Percentiles rank a stretch among this genome's conserved stretches.
Conservation (phyloP, 1,140 invertebrate species). For the Chlorops oryzae region DNA sequence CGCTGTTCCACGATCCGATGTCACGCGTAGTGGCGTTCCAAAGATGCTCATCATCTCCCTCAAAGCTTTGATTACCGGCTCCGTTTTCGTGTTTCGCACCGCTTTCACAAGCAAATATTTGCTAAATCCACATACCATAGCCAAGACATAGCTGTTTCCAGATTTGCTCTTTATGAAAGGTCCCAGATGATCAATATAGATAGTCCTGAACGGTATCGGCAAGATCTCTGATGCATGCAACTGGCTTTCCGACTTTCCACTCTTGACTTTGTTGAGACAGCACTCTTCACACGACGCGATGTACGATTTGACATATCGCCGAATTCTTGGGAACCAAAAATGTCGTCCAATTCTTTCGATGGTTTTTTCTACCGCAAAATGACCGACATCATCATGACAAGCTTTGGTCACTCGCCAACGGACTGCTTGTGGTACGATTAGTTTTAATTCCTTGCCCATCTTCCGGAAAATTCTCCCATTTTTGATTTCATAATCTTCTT, state of each 20-base stretch:
- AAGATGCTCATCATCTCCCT: slow-evolving; percentile 1
- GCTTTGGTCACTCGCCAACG: no score
- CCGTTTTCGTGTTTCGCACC: slow-evolving; percentile 16
- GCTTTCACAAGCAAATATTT: slow-evolving; percentile 9
- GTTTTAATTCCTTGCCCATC: no score
- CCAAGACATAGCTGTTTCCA: slow-evolving; percentile 47
- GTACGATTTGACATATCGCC: no score
- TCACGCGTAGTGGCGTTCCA: background rate
- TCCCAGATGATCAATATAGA: slow-evolving; percentile 35
- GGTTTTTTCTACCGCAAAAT: slow-evolving; percentile 3
- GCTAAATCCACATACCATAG: slow-evolving; percentile 39
- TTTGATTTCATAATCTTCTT: no score
- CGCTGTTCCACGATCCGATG: slow-evolving; percentile 18
- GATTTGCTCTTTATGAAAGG: slow-evolving; percentile 30
- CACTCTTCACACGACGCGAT: no score
- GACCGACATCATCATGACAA: background rate
- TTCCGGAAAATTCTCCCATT: no score
- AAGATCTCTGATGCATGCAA: slow-evolving; percentile 29
- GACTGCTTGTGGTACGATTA: no score
- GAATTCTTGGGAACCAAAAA: no score
- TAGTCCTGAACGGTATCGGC: slow-evolving; percentile 23
- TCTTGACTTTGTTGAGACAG: no score
- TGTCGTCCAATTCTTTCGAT: slow-evolving; percentile 13
- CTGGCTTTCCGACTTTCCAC: slow-evolving; percentile 19
- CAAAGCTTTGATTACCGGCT: slow-evolving; percentile 11